Conservation (phyloP, 2,888 invertebrate genomes). For the Auanema sp. region DNA sequence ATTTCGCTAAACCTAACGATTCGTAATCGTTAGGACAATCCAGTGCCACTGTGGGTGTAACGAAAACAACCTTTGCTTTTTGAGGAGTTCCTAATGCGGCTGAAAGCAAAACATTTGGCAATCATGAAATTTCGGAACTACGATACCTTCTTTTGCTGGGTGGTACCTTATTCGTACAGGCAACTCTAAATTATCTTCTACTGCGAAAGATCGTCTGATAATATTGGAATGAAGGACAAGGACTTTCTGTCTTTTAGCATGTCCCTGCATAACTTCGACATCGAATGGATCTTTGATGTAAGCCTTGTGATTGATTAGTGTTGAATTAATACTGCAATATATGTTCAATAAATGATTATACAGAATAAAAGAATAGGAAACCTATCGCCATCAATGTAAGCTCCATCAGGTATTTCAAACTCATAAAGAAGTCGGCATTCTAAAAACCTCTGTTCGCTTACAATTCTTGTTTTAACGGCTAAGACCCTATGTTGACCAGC, state of each 20-base stretch:
- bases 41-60: constrained; percentile 12
- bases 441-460: constrained; percentile 16
- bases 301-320: constrained; percentile 9
- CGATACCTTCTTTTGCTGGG: constrained; percentile 10
- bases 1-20: constrained; percentile 3
- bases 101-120: neutral
- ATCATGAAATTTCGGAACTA: neutral
- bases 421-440: constrained; percentile 20
- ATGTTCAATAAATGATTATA: neutral
- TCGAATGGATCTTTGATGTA: constrained; percentile 13
- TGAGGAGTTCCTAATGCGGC: neutral
- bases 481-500: constrained; percentile 16
- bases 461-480: constrained; percentile 5
- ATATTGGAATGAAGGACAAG: neutral
- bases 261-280: constrained; percentile 12
- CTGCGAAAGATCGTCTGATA: constrained; percentile 9
- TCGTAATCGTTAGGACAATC: constrained; percentile 19
- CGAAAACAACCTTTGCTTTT: constrained; percentile 7
- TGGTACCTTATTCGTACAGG: constrained; percentile 19
- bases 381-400: constrained; percentile 19
- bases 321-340: constrained; percentile 15
- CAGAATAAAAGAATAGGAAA: neutral
- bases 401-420: constrained; percentile 13
- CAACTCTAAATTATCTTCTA: constrained; percentile 13
- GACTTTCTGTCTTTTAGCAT: constrained; percentile 9